Conservation (phyloP, 2,888 invertebrate species). For the Polietes domitor region DNA sequence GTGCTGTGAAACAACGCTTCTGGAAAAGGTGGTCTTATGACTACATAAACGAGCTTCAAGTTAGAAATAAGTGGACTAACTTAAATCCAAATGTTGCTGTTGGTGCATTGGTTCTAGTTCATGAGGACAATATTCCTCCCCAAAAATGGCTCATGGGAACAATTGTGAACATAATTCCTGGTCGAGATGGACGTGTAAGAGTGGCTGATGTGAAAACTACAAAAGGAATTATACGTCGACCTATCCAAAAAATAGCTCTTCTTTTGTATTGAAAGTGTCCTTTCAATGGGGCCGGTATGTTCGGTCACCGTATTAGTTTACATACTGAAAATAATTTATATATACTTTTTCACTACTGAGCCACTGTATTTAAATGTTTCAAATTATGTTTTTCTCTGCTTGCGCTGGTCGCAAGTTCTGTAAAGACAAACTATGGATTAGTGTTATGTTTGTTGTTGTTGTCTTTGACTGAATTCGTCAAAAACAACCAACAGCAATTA, state of each 20-base stretch:
- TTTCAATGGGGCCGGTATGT: conserved; percentile 54
- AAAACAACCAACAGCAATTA: too few species aligned
- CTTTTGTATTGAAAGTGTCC: conserved; percentile 2
- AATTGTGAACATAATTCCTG: conserved; percentile 10
- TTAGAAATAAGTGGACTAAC: conserved; percentile 39
- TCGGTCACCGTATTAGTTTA: conserved; percentile 43
- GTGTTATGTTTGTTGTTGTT: too few species aligned
- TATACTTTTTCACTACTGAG: too few species aligned
- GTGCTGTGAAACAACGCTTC: conserved; percentile 50
- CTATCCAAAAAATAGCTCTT: conserved; percentile 42
- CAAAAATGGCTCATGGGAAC: conserved; percentile 26
- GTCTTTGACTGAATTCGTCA: too few species aligned
- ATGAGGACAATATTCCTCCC: conserved; percentile 38
- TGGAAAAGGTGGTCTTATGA: conserved; percentile 52
- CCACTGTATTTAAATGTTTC: too few species aligned
- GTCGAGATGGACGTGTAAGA: conserved; percentile 24
- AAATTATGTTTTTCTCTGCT: too few species aligned
- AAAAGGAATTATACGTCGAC: conserved; percentile 48
- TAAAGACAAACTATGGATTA: too few species aligned
- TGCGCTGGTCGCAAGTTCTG: too few species aligned
- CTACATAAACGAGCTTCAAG: conserved; percentile 57
- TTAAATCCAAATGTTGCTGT: conserved; percentile 33
- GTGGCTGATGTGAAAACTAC: conserved; percentile 53
- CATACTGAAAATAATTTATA: too few species aligned
- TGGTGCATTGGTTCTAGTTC: conserved; percentile 41